A percentile compares a stretch with the other conserved stretches of the same genome.
Conservation (phyloP, 1,140 invertebrate genomes). For the Psilanteris sp. region DNA sequence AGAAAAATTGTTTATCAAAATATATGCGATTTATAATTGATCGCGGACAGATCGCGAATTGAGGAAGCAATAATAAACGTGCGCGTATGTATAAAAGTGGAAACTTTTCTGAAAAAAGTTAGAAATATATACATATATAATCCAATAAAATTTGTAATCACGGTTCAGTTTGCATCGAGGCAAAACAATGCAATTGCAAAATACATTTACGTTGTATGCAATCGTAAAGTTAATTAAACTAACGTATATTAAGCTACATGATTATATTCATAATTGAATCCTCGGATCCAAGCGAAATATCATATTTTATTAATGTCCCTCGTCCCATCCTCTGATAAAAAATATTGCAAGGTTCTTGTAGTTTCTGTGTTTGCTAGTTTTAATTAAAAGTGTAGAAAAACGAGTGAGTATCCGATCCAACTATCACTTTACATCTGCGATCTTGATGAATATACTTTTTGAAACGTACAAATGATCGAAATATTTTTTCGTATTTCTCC, state of each 20-base stretch:
- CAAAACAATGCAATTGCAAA: constrained; percentile 68
- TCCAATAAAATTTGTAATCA: constrained; percentile 61
- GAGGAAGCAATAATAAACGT: constrained; percentile 71
- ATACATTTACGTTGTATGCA: constrained; percentile 67
- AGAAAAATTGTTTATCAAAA: constrained; percentile 44
- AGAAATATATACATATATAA: constrained; percentile 58
- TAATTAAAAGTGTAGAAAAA: constrained; percentile 68
- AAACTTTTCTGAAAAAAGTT: constrained; percentile 62
- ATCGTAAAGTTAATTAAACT: constrained; percentile 69
- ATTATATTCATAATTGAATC: constrained; percentile 70
- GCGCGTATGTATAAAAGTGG: constrained; percentile 64
- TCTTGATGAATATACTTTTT: constrained; percentile 67
- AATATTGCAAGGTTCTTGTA: constrained; percentile 76
- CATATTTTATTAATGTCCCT: constrained; percentile 73
- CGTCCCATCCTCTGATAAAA: constrained; percentile 79
- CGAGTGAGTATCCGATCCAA: constrained; percentile 65
- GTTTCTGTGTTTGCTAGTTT: constrained; percentile 15
- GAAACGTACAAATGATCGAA: not conserved
- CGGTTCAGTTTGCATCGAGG: constrained; percentile 61
- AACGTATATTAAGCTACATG: constrained; percentile 64
- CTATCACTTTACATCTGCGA: constrained; percentile 68
- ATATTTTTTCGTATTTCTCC: too few species aligned
- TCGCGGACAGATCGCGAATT: constrained; percentile 58
- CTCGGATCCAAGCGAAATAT: constrained; percentile 69
- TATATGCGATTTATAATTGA: constrained; percentile 41